Percentiles rank a stretch among this genome's conserved stretches.
These are phyloP conservation scores for Meiosimyza platycephala DNA, from an alignment of 2,888 invertebrate species.

Conservation along the genomic window DNA sequence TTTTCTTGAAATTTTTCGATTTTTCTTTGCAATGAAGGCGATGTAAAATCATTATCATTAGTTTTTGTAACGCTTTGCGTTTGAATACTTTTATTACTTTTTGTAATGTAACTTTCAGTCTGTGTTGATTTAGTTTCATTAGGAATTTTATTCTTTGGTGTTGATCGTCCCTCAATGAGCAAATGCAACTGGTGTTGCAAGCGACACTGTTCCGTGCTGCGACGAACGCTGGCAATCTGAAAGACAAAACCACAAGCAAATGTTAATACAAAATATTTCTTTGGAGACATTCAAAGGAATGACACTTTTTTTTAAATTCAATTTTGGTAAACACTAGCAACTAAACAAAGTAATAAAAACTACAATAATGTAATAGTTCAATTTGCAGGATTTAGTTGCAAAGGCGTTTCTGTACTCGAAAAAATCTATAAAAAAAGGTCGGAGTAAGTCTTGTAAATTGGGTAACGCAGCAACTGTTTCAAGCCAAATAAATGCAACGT, in stretches of 20 bases:
- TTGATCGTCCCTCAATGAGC: slow-evolving; percentile 44
- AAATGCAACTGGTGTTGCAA: slow-evolving; percentile 49
- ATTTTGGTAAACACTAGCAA: too few species aligned
- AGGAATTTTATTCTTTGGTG: slow-evolving; percentile 40
- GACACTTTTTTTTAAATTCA: too few species aligned
- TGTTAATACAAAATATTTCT: too few species aligned
- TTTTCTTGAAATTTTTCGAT: slow-evolving; percentile 58
- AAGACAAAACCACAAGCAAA: not conserved
- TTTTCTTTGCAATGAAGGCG: slow-evolving; percentile 53
- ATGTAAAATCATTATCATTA: slow-evolving; percentile 34
- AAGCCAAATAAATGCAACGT: too few species aligned
- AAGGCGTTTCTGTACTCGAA: too few species aligned
- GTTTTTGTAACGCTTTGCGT: not conserved
- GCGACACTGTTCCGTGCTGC: slow-evolving; percentile 55
- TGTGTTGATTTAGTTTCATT: slow-evolving; percentile 44
- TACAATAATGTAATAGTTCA: too few species aligned
- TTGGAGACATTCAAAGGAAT: too few species aligned
- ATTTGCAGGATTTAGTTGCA: too few species aligned
- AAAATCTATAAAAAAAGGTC: too few species aligned
- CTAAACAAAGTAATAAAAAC: too few species aligned
- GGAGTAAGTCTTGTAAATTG: too few species aligned
- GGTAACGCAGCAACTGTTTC: too few species aligned
- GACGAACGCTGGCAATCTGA: slow-evolving; percentile 57
- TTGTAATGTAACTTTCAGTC: slow-evolving; percentile 36
- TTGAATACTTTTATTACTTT: slow-evolving; percentile 2